A percentile compares a stretch with the other conserved stretches of the same genome.
These are phyloP conservation scores for Etheostoma nigrum DNA, from an alignment of 2,797 vertebrate genomes.

Conservation along the genomic window DNA sequence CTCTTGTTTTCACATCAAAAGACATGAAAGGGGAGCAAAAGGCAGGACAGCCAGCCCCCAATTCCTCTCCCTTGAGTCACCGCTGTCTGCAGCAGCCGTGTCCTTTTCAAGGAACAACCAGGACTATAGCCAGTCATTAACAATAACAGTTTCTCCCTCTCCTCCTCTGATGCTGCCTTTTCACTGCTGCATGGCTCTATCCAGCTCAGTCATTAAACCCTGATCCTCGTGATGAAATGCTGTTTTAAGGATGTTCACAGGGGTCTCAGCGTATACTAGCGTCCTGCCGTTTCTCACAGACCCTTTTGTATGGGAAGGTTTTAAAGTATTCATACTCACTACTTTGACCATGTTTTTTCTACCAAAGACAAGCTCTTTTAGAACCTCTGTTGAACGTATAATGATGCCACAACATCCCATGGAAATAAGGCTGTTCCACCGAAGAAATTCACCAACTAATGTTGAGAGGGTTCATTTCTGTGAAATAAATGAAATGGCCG, in stretches of 20 bases:
- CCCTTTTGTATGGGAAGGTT: constrained; percentile 50
- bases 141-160: constrained; percentile 72
- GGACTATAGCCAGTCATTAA: constrained; percentile 72
- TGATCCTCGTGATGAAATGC: constrained; percentile 76
- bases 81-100: constrained; percentile 65
- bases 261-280: constrained; percentile 71
- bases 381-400: constrained; percentile 38
- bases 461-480: neutral
- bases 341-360: constrained; percentile 62
- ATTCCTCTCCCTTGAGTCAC: constrained; percentile 71
- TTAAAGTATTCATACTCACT: constrained; percentile 54
- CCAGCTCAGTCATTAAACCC: constrained; percentile 75
- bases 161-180: constrained; percentile 61
- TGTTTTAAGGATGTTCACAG: constrained; percentile 73
- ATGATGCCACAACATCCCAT: constrained; percentile 40
- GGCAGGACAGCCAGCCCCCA: constrained; percentile 66
- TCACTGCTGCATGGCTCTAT: constrained; percentile 52
- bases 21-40: constrained; percentile 78
- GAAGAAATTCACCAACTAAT: constrained; percentile 24
- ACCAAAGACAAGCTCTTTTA: constrained; percentile 31
- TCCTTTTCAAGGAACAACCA: constrained; percentile 74
- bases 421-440: constrained; percentile 41
- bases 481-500: constrained; percentile 11
- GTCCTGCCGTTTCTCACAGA: constrained; percentile 54
- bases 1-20: constrained; percentile 82